Evolutionary conservation across 2,113 vertebrate genomes (phyloP).

Genomic region (Colistium nudipinnis): DNA sequence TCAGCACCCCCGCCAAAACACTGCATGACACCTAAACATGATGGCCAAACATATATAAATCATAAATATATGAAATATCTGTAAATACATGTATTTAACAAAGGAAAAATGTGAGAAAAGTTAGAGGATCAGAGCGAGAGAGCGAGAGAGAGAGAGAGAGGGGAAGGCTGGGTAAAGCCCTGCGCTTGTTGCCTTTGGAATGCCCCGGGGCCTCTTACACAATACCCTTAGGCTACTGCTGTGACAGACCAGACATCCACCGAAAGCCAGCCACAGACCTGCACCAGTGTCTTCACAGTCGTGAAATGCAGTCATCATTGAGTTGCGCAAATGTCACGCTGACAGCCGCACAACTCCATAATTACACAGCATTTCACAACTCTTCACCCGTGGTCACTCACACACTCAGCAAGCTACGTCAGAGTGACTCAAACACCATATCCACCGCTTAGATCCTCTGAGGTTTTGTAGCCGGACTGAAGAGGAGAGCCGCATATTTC

Average conservation of each 20-base stretch:
- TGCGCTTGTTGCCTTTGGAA: constrained; percentile 57
- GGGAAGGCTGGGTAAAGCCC: constrained; percentile 70
- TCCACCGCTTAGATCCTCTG: constrained; percentile 37
- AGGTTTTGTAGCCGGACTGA: constrained; percentile 14
- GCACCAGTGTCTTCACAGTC: neutral
- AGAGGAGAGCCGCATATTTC: constrained; percentile 28
- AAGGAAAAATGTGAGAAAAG: no score
- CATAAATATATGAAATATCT: no score
- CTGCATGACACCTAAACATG: no score
- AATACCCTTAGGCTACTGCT: constrained; percentile 36
- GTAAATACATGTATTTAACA: no score
- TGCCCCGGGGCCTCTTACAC: constrained; percentile 58
- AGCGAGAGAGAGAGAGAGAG: no score
- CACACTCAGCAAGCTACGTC: neutral
- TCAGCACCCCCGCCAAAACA: no score
- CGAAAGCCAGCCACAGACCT: neutral
- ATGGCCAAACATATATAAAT: no score
- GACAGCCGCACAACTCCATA: no score
- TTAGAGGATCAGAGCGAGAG: no score
- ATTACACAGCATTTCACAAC: no score
- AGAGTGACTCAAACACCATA: constrained; percentile 25
- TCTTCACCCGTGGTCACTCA: no score
- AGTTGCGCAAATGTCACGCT: constrained; percentile 18
- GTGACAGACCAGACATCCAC: constrained; percentile 10
- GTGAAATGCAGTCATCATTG: constrained; percentile 40